Conservation (phyloP, 1,140 invertebrate genomes). For the Ostrea edulis region DNA sequence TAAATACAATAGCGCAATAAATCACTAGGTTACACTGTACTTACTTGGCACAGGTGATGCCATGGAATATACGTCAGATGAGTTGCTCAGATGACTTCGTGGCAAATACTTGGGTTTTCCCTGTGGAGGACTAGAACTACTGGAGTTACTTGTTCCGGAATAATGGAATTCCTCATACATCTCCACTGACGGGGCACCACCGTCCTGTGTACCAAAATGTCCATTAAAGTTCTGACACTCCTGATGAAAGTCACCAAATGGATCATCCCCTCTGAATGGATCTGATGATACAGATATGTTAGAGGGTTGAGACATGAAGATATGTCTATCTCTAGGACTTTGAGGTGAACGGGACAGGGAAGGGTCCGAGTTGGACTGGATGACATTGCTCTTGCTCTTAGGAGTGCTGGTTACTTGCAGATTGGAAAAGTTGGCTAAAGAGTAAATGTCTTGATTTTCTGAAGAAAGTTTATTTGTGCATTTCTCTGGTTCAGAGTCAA, state of each 20-base stretch:
- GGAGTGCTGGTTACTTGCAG: not conserved
- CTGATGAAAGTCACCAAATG: conserved; percentile 54
- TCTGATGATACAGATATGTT: conserved; percentile 43
- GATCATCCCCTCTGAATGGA: conserved; percentile 60
- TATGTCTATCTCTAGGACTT: not conserved
- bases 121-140: conserved; percentile 38
- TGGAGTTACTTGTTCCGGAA: not conserved
- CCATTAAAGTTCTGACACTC: conserved; percentile 50
- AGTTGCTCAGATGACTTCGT: conserved; percentile 17
- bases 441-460: conserved; percentile 36
- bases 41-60: conserved; percentile 11
- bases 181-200: not conserved
- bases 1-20: not conserved
- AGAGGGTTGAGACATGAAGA: conserved; percentile 9
- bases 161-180: not conserved
- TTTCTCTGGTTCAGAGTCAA: conserved; percentile 52
- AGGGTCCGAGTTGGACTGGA: not conserved
- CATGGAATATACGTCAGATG: conserved; percentile 36
- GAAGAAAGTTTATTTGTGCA: not conserved
- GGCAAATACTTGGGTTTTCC: conserved; percentile 55
- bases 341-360: not conserved
- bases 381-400: not conserved
- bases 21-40: not conserved
- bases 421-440: conserved; percentile 31
- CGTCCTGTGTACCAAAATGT: not conserved